Conservation (phyloP, 2,888 invertebrate genomes). For the Cantharis lateralis region DNA sequence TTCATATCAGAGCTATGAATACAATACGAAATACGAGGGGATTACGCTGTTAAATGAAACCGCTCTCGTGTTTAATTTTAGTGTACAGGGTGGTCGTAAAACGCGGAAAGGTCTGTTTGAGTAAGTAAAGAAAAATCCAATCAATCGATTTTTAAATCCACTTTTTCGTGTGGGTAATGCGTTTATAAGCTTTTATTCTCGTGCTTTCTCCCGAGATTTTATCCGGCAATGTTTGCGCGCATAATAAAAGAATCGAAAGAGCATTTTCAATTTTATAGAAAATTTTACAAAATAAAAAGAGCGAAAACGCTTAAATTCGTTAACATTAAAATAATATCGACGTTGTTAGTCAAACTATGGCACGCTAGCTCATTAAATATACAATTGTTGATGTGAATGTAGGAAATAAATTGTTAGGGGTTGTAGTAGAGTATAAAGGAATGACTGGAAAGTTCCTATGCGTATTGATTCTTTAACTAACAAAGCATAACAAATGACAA, state of each 20-base stretch:
- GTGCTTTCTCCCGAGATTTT: conserved; percentile 20
- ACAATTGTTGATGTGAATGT: neutral
- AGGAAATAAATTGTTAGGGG: conserved; percentile 6
- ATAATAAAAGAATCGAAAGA: conserved; percentile 1
- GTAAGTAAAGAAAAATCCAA: neutral
- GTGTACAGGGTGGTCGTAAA: neutral
- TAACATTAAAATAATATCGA: neutral
- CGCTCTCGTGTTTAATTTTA: neutral
- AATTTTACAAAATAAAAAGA: neutral
- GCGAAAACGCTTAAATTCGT: neutral
- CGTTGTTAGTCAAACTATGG: neutral
- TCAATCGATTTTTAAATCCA: neutral
- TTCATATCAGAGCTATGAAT: neutral
- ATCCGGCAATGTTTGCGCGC: conserved; percentile 17
- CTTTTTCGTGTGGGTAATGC: conserved; percentile 19
- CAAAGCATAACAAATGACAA: conserved; percentile 1
- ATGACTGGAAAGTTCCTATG: neutral
- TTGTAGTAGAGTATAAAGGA: neutral
- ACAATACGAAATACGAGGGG: neutral
- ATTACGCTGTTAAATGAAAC: neutral
- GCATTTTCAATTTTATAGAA: neutral
- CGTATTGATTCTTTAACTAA: conserved; percentile 10
- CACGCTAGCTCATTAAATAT: conserved; percentile 1
- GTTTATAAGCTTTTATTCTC: conserved; percentile 16
- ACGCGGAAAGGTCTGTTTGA: neutral